A percentile compares a stretch with the other conserved stretches of the same genome.
These are phyloP conservation scores for Cavia aperea DNA, from an alignment of 2,113 vertebrate genomes.

Conservation along the genomic window DNA sequence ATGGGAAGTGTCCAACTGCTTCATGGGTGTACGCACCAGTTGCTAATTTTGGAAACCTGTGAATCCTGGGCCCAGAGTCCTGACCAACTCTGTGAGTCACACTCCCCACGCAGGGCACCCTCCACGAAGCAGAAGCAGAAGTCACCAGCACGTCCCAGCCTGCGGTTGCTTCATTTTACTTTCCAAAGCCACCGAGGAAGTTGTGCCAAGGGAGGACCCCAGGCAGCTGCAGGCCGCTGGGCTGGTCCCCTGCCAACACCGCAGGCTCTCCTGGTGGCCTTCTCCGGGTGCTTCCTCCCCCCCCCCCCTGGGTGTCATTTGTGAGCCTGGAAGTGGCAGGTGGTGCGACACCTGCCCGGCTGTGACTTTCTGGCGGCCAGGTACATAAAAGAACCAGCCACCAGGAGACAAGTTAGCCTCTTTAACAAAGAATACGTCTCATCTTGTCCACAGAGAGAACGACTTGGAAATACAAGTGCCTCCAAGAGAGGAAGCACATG, in stretches of 20 bases:
- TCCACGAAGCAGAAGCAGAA: background rate
- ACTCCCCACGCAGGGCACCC: background rate
- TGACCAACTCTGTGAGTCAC: constrained; percentile 57
- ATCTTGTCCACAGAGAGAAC: background rate
- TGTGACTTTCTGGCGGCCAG: background rate
- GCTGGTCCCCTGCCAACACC: background rate
- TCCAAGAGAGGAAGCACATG: background rate
- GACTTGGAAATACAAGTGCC: background rate
- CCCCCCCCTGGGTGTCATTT: background rate
- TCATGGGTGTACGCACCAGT: background rate
- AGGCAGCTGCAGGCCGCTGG: background rate
- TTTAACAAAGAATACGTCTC: background rate
- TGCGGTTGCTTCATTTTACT: background rate
- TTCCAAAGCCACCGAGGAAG: background rate
- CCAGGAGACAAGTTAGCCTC: background rate
- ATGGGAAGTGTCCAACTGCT: constrained; percentile 31
- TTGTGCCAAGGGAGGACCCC: background rate
- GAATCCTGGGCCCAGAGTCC: constrained; percentile 51
- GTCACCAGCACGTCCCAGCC: background rate
- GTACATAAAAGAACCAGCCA: background rate
- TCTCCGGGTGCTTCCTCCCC: background rate
- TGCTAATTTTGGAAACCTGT: constrained; percentile 50
- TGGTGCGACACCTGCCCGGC: background rate
- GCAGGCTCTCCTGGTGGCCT: background rate
- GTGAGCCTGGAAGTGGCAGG: background rate